Evolutionary conservation across 37 sponge, comb jelly and placozoan genomes (phyloP), one percentile per base, ranked within the genome.

Genomic region (Halichondria panicea): DNA sequence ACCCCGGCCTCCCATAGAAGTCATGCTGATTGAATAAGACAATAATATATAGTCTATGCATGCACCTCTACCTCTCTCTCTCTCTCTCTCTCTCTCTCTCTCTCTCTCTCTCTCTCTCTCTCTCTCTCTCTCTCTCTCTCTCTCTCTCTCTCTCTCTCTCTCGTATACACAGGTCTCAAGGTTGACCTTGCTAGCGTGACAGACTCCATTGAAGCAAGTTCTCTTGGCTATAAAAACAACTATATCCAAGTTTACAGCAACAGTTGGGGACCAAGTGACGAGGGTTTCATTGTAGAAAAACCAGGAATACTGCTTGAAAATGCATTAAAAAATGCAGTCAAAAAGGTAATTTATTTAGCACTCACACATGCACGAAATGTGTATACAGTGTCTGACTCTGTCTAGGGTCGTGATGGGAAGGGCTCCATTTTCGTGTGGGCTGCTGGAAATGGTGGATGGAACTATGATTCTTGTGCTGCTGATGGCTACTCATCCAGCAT

Each of bases 251-350:
- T 84, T 42, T 98, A 98, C 88, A 91, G 91, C 83, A 87, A 79
- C 59, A 90, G 92, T 60, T 98, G 99, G 99, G 99, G 99, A 7
- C 99, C 99, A 12, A 82, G 81, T 68, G 99, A 98, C 54, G 86
- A 90, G 76, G 99, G 99, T 8, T 56, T 64, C 70, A 85, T 86
- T 42, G 85, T 98, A 42, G 94, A 90, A 46, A 96, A 96, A 1
- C 99, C 99, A 27, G 96, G 89, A 1, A 39, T 34, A 6, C 72
- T 88, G n/a, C 77, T 94, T 11, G 42, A 63, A 39, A 68, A 66
- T 41, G 73, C 85, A 13, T 65, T 98, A 21, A 63, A 81, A 43
- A 24, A 82, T 33, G 99, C 94, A 43, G 73, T 75, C 11, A 46
- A 44, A 32, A 82, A 85, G 58, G 93, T 93, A 65, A 27, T 66